A percentile compares a stretch with the other conserved stretches of the same genome.
phyloP scores from a whole-genome alignment of 1,140 invertebrate species.

The Elymnias hypermnestra region DNA sequence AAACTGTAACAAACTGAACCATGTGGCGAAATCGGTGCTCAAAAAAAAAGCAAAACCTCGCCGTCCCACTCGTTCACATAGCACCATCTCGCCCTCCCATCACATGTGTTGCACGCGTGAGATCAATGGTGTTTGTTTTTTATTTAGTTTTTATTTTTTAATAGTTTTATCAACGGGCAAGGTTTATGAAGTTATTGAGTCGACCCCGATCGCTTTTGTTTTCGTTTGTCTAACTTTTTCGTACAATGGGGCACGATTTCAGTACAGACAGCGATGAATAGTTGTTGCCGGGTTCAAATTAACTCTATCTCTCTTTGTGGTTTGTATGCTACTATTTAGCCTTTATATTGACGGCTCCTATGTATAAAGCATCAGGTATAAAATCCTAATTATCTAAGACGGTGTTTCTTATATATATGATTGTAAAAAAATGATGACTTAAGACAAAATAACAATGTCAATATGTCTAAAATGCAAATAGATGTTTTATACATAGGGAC shows the following conservation, averaged over 20 bases:
- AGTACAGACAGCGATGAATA: background rate
- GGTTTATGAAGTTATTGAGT: slow-evolving; percentile 27
- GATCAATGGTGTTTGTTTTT: slow-evolving; percentile 56
- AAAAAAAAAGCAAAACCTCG: slow-evolving; percentile 36
- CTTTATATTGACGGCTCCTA: no score
- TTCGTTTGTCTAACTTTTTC: slow-evolving; percentile 3
- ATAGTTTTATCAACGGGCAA: slow-evolving; percentile 45
- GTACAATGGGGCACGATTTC: slow-evolving; percentile 1
- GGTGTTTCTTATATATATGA: no score
- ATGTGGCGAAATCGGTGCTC: slow-evolving; percentile 47
- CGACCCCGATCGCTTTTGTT: slow-evolving; percentile 12
- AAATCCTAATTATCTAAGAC: no score
- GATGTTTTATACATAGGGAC: no score
- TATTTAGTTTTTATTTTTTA: slow-evolving; percentile 24
- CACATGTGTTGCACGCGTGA: slow-evolving; percentile 52
- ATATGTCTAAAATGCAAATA: no score
- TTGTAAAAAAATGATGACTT: no score
- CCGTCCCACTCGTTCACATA: slow-evolving; percentile 26
- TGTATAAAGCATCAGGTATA: no score
- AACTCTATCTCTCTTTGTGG: no score
- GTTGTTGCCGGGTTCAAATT: no score
- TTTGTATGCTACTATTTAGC: no score
- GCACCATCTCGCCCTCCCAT: slow-evolving; percentile 26
- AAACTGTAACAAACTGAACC: slow-evolving; percentile 22
- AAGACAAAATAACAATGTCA: no score